Conservation (phyloP, 2,888 invertebrate genomes). For the Orthosia cruda region DNA sequence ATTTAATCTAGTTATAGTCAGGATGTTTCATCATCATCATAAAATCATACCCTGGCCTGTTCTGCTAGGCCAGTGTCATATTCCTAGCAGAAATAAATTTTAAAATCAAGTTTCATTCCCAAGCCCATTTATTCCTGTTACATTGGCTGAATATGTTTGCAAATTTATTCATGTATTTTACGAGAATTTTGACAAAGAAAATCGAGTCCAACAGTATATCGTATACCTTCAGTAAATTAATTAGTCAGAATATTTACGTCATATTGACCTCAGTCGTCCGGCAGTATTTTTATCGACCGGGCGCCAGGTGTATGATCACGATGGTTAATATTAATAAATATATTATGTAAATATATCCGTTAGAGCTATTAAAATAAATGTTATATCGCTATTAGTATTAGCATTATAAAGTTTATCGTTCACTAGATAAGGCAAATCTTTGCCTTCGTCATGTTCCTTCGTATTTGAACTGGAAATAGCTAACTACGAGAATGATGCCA, state of each 20-base stretch:
- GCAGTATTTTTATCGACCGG: slow-evolving; percentile 14
- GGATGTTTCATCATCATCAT: neutral
- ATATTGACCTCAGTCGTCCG: slow-evolving; percentile 13
- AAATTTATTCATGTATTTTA: neutral
- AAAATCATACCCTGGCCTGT: too few relatives aligned
- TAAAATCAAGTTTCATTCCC: neutral
- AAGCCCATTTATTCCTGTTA: neutral
- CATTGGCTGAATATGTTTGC: neutral
- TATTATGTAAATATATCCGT: slow-evolving; percentile 42
- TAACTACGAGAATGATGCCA: too few relatives aligned
- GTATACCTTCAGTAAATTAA: neutral
- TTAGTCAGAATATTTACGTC: slow-evolving; percentile 1
- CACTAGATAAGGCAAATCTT: slow-evolving; percentile 4
- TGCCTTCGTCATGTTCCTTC: neutral
- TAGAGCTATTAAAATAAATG: slow-evolving; percentile 46
- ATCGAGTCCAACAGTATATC: neutral
- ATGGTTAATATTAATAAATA: slow-evolving; percentile 31
- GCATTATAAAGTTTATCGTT: slow-evolving; percentile 44
- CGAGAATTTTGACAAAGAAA: slow-evolving; percentile 6
- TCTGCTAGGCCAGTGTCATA: too few relatives aligned
- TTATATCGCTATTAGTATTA: slow-evolving; percentile 30
- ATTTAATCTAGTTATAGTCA: neutral
- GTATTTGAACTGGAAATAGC: neutral
- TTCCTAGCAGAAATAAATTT: neutral
- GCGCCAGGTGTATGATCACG: slow-evolving; percentile 40